Percentiles rank a stretch among this genome's conserved stretches.
Evolutionary conservation across 2,888 invertebrate species (phyloP).

Genomic region (Epinotia demarniana): DNA sequence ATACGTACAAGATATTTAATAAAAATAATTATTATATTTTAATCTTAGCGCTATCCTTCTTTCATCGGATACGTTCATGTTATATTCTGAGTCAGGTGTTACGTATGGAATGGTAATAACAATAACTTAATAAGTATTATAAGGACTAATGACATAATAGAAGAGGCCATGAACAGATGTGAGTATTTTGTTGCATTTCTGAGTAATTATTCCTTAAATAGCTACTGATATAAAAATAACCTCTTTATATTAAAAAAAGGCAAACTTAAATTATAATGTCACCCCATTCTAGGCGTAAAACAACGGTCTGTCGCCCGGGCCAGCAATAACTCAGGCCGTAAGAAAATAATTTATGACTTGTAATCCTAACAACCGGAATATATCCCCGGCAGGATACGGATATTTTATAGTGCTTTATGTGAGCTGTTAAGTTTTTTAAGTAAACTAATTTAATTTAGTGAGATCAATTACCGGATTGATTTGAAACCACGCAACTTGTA

Average conservation of each 20-base stretch:
- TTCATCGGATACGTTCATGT: too few species aligned
- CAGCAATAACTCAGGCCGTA: constrained; percentile 69
- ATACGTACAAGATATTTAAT: too few species aligned
- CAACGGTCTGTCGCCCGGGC: constrained; percentile 70
- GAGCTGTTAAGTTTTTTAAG: constrained; percentile 67
- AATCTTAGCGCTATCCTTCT: too few species aligned
- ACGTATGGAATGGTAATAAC: too few species aligned
- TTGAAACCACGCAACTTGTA: neutral
- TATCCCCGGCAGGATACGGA: constrained; percentile 71
- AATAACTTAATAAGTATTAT: too few species aligned
- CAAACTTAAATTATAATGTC: constrained; percentile 56
- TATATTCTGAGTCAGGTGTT: too few species aligned
- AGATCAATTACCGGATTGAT: constrained; percentile 47
- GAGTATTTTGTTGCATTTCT: neutral
- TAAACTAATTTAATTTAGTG: constrained; percentile 61
- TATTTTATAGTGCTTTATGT: constrained; percentile 63
- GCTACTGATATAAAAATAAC: constrained; percentile 51
- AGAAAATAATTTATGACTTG: constrained; percentile 77
- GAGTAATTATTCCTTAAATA: constrained; percentile 48
- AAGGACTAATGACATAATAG: too few species aligned
- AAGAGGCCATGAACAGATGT: too few species aligned
- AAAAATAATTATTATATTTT: too few species aligned
- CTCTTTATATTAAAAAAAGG: constrained; percentile 35
- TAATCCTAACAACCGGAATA: constrained; percentile 71
- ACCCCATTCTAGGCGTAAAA: constrained; percentile 68